Percentiles rank a stretch among this genome's conserved stretches.
These are phyloP conservation scores for Caenorhabditis sp. DNA, from an alignment of 2,888 invertebrate species.

Conservation along the genomic window DNA sequence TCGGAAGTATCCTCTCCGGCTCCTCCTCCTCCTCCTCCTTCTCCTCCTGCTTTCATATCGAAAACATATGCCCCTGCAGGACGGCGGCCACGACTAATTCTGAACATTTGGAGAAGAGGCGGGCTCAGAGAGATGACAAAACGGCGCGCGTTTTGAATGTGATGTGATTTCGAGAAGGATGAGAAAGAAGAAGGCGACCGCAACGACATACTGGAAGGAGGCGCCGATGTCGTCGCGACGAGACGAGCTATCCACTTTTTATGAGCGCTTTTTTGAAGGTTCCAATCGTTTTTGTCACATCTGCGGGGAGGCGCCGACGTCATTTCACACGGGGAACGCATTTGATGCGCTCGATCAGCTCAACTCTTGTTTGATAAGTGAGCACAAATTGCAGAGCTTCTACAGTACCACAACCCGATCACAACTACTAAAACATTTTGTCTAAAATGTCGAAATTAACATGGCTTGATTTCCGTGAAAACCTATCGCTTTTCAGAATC, in stretches of 20 bases:
- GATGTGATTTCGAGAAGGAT: constrained; percentile 45
- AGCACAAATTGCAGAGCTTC: no score
- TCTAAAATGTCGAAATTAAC: no score
- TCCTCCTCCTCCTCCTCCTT: neutral
- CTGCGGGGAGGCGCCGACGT: constrained; percentile 15
- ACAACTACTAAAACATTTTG: no score
- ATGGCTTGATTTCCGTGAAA: no score
- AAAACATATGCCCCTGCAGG: constrained; percentile 44
- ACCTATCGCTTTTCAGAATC: no score
- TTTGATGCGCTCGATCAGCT: no score
- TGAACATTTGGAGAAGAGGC: constrained; percentile 51
- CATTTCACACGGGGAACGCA: constrained; percentile 8
- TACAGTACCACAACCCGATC: no score
- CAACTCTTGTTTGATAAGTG: no score
- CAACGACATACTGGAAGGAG: constrained; percentile 26
- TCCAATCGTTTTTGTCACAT: constrained; percentile 45
- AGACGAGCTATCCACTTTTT: constrained; percentile 23
- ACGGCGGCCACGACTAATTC: constrained; percentile 45
- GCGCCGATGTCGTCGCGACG: constrained; percentile 22
- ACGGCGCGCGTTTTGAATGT: constrained; percentile 51
- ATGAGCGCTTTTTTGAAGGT: constrained; percentile 29
- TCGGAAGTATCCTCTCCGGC: constrained; percentile 20
- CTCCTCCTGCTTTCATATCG: constrained; percentile 19
- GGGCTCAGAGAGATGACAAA: constrained; percentile 30
- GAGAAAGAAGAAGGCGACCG: constrained; percentile 2